Base-by-base conservation (phyloP, 2,797 vertebrate species). In the Pristis pectinata region DNA sequence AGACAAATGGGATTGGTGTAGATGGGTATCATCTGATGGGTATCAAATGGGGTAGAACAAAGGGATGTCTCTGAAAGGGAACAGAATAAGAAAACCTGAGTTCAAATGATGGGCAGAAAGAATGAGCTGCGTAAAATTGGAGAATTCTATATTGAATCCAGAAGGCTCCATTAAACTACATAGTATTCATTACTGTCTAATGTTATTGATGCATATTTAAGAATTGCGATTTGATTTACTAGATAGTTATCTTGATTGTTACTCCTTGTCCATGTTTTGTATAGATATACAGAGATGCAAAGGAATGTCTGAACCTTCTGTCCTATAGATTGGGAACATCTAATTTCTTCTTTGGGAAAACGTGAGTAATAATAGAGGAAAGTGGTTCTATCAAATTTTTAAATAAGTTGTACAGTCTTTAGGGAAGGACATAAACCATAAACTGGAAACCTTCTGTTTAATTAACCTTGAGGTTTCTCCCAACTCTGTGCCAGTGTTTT, bases 201-300 rank as follows among this genome's bases (percentile, higher is more conserved):
- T 44, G 49, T 53, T 53, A 49, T 7, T 76, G 30, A 53, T 6
- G 7, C 11, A 53, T 74, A 44, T 74, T 74, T 72, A 49, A 72
- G 41, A 27, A 85, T 85, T 87, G 13, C 49, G 53, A 13, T 56
- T 59, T 87, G 53, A 93, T 44, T 93, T 49, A 93, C 67, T 74
- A 11, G 34, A 2, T 2, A 93, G 41, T 9, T 72, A 11, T 5
- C 27, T 94, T 27, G 53, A n/a, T 34, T 94, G 2, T 94, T 44
- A 5, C 44, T 74, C 70, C 93, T 93, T 95, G 93, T 95, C 95
- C 24, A 41, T 44, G 7, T 76, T 95, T 59, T 95, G 37, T 79
- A 95, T 97, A 99, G 99, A 98, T 99, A 96, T 99, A 99, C 97
- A 98, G 98, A 96, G 98, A 99, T 96, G 99, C 98, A 96, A 99